phyloP scores from a whole-genome alignment of 2,797 vertebrate species.

The Cetoscarus ocellatus region DNA sequence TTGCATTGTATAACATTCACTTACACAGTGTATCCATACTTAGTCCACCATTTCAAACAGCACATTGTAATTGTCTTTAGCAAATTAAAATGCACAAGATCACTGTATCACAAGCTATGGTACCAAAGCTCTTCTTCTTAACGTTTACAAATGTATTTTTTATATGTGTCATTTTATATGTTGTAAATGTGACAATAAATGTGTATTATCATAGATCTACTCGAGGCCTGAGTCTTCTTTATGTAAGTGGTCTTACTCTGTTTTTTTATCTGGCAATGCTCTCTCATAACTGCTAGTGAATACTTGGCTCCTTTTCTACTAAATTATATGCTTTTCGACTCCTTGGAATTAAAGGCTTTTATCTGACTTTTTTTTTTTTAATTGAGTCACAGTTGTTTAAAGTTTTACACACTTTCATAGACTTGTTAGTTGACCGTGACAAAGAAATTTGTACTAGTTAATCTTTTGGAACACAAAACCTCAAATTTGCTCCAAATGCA shows the following conservation, averaged over 20 bases:
- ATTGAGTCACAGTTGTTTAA: too few species aligned
- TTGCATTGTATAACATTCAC: conserved; percentile 50
- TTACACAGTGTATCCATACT: conserved; percentile 31
- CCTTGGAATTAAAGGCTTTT: too few species aligned
- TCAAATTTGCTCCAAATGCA: too few species aligned
- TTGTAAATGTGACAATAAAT: conserved; percentile 81
- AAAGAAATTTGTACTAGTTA: too few species aligned
- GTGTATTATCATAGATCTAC: conserved; percentile 62
- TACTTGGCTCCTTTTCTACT: too few species aligned
- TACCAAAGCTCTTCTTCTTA: conserved; percentile 87
- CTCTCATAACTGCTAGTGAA: too few species aligned
- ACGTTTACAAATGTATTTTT: conserved; percentile 87
- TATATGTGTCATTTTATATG: conserved; percentile 82
- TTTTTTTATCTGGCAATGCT: background rate
- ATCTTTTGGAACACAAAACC: too few species aligned
- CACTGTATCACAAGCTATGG: conserved; percentile 80
- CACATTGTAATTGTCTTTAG: conserved; percentile 46
- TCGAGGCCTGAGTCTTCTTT: conserved; percentile 12
- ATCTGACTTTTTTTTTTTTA: too few species aligned
- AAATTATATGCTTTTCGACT: too few species aligned
- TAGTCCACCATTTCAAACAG: conserved; percentile 43
- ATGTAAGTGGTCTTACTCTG: background rate
- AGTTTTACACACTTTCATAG: too few species aligned
- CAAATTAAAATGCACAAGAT: conserved; percentile 72
- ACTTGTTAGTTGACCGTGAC: too few species aligned